Evolutionary conservation across 1,140 invertebrate species (phyloP).

Genomic region (Thaumatotibia leucotreta): DNA sequence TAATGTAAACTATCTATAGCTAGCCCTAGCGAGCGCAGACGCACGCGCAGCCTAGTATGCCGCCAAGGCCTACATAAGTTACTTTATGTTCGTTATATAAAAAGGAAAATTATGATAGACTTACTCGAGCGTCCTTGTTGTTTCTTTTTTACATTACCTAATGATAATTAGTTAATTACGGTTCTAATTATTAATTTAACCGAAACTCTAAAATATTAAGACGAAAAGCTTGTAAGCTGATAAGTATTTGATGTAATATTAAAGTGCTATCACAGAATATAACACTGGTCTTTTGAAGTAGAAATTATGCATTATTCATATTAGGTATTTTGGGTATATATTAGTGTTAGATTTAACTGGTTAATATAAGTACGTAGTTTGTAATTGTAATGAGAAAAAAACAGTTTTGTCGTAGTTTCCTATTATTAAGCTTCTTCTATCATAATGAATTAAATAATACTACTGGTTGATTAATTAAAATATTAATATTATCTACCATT

Average conservation of each 20-base stretch:
- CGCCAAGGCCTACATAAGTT: conserved; percentile 26
- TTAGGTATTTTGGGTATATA: conserved; percentile 77
- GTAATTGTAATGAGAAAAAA: conserved; percentile 72
- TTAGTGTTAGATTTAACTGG: conserved; percentile 74
- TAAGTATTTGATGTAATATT: conserved; percentile 62
- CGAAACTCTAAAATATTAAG: conserved; percentile 67
- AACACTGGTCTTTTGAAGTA: conserved; percentile 70
- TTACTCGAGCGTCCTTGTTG: conserved; percentile 70
- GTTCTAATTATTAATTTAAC: conserved; percentile 77
- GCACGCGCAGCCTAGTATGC: conserved; percentile 15
- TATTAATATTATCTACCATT: conserved; percentile 76
- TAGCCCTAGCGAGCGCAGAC: conserved; percentile 48
- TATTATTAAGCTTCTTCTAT: conserved; percentile 78
- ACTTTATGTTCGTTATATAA: conserved; percentile 74
- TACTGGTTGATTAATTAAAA: conserved; percentile 76
- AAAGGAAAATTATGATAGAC: conserved; percentile 78
- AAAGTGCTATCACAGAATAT: conserved; percentile 67
- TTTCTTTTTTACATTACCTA: conserved; percentile 67
- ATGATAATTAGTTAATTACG: conserved; percentile 79
- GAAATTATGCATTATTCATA: conserved; percentile 75
- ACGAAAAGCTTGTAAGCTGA: conserved; percentile 67
- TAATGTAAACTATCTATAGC: conserved; percentile 57
- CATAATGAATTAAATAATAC: conserved; percentile 76
- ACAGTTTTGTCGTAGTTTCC: conserved; percentile 75
- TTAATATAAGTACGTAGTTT: conserved; percentile 74